Conservation (phyloP, 1,140 invertebrate genomes). For the Hypothenemus hampei region DNA sequence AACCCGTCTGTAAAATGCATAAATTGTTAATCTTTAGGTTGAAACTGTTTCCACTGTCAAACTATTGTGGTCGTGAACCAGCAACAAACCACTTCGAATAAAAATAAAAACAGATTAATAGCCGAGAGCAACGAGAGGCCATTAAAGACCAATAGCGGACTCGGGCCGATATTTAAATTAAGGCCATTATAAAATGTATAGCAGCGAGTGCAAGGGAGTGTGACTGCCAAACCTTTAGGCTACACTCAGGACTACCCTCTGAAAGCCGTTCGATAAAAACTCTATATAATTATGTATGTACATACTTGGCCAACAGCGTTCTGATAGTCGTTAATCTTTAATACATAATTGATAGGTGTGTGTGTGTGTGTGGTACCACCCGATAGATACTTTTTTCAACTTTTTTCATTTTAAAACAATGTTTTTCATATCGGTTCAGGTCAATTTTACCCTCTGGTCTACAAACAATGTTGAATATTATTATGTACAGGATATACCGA, state of each 20-base stretch:
- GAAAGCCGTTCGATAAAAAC: conserved; percentile 43
- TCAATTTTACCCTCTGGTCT: too few relatives aligned
- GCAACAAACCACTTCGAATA: too few relatives aligned
- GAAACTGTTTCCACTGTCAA: too few relatives aligned
- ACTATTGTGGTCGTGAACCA: too few relatives aligned
- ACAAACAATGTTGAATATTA: too few relatives aligned
- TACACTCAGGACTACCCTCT: conserved; percentile 27
- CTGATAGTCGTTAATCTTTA: conserved; percentile 47
- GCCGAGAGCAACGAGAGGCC: conserved; percentile 27
- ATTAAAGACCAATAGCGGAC: conserved; percentile 31
- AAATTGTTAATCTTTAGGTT: too few relatives aligned
- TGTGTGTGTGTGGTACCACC: too few relatives aligned
- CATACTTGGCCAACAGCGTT: conserved; percentile 47
- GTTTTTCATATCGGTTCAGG: background rate
- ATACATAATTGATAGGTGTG: conserved; percentile 48
- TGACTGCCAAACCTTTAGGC: conserved; percentile 40
- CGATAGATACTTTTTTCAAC: conserved; percentile 47
- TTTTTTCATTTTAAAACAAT: conserved; percentile 7
- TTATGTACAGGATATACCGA: too few relatives aligned
- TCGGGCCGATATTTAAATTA: conserved; percentile 39
- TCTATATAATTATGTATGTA: conserved; percentile 48
- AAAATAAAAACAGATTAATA: conserved; percentile 14
- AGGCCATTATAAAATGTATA: conserved; percentile 40
- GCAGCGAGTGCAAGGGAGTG: conserved; percentile 37
- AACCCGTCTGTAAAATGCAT: too few relatives aligned